phyloP scores from a whole-genome alignment of 2,113 vertebrate genomes.

The Ginglymostoma cirratum region DNA sequence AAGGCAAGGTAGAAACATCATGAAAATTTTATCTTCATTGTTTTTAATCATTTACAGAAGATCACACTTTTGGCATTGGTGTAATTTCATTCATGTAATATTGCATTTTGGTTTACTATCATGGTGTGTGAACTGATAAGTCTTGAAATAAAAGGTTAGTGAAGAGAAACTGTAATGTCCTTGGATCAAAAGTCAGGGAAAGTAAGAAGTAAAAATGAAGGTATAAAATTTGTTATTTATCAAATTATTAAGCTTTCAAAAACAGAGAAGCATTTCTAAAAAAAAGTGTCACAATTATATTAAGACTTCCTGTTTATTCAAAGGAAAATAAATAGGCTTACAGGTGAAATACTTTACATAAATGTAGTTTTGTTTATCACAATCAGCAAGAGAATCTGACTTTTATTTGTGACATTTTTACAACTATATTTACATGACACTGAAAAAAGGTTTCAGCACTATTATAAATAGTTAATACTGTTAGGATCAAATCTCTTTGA shows the following conservation, averaged over 20 bases:
- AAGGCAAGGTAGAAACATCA: background rate
- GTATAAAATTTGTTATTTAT: background rate
- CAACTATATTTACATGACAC: background rate
- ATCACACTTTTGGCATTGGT: background rate
- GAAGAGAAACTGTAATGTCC: background rate
- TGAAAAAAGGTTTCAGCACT: background rate
- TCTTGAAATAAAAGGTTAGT: background rate
- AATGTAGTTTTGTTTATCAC: background rate
- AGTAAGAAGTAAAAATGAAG: background rate
- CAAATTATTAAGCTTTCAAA: constrained; percentile 17
- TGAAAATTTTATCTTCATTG: background rate
- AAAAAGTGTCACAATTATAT: background rate
- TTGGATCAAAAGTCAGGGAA: background rate
- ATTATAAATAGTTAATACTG: background rate
- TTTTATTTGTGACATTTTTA: background rate
- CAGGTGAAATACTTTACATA: background rate
- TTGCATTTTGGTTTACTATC: background rate
- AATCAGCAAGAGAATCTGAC: background rate
- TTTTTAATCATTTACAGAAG: background rate
- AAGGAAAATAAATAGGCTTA: background rate
- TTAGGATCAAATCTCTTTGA: background rate
- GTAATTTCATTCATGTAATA: background rate
- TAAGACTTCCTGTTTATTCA: background rate
- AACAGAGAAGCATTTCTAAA: background rate
- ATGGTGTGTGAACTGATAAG: background rate